Percentiles rank a stretch among this genome's conserved stretches.
Conservation (phyloP, 2,113 vertebrate genomes). For the Podiceps cristatus region DNA sequence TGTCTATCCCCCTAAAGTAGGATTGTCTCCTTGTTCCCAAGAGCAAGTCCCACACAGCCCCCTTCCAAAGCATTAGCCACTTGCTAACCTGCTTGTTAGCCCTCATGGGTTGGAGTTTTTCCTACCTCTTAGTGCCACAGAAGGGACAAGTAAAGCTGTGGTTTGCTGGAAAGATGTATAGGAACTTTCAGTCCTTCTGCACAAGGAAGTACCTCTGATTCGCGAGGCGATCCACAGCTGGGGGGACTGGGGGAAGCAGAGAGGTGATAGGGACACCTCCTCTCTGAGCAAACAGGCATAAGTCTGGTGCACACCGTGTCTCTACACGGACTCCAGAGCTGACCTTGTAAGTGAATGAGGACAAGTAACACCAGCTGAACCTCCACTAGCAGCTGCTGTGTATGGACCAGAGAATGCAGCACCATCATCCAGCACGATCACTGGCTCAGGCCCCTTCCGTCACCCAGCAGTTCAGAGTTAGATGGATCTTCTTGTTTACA, state of each 20-base stretch:
- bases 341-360: neutral
- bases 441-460: neutral
- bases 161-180: neutral
- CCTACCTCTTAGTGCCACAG: neutral
- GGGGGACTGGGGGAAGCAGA: neutral
- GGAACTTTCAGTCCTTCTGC: neutral
- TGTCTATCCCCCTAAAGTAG: neutral
- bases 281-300: neutral
- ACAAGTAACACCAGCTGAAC: neutral
- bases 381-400: neutral
- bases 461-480: neutral
- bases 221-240: neutral
- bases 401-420: neutral
- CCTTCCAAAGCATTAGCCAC: neutral
- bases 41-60: neutral
- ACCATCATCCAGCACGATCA: neutral
- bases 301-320: neutral
- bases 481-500: neutral
- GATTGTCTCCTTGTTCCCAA: neutral
- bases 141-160: neutral
- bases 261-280: neutral
- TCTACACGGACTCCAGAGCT: neutral
- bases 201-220: neutral
- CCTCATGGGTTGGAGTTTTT: neutral
- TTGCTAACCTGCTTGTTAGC: neutral